Base-by-base conservation (phyloP, 2,113 vertebrate genomes). In the Etheostoma spectabile region DNA sequence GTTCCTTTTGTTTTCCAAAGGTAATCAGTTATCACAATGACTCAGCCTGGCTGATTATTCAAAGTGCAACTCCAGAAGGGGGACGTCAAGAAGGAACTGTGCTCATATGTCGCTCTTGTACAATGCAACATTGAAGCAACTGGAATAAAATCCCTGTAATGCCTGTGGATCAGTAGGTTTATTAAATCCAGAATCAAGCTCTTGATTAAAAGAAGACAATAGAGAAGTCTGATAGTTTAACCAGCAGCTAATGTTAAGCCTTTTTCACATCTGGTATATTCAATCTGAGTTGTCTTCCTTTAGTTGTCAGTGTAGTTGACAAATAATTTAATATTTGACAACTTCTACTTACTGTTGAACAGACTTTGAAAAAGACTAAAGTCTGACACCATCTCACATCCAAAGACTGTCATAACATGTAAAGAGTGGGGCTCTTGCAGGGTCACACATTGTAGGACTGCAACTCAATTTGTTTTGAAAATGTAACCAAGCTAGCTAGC, bases 1-100 rank as follows among this genome's bases (percentile, higher is more conserved):
- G 91, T 91, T 92, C 86, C 86, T 91, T 91, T 91, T 92, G 89
- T 93, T 93, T 93, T 91, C 87, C 86, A 52, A 84, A 90, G 91
- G 90, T 92, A 92, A 92, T 93, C 89, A 91, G 93, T 90, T 74
- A 87, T 82, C 88, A 71, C 80, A 55, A 24, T 94, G 92, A 93
- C 88, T 94, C 89, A 93, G 82, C 73, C 70, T 2, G 85, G 81
- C 77, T 83, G 89, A 69, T 89, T 82, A 90, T 92, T 90, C 80
- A 78, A 67, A 90, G 83, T 76, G 83, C 38, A 11, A 65, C 77
- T 59, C 71, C 55, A 55, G 75, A 2, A 18, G 61, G 42, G 74
- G n/a, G 73, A 74, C 81, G 68, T 85, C 82, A 81, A n/a, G 11
- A 59, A 79, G 61, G 68, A 81, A 22, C 63, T 30, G 68, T 6